Base-by-base conservation (phyloP, 2,888 invertebrate genomes). In the Steinernema carpocapsae region DNA sequence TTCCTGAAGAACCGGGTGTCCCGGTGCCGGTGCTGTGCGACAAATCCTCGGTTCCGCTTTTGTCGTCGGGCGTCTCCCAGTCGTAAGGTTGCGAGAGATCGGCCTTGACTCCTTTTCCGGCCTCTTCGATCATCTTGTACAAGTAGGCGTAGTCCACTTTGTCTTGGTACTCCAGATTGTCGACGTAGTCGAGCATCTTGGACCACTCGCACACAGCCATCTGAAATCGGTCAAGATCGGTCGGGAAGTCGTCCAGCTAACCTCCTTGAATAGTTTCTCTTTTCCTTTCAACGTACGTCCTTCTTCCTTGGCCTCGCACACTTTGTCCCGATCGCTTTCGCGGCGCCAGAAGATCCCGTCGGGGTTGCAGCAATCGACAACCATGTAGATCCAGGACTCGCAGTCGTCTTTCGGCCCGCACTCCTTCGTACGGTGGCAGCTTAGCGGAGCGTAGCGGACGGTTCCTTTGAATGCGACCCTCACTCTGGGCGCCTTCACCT, bases 401-500 rank as follows among this genome's bases (percentile, higher is more conserved):
- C 80, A 81, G 70, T 83, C 82, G 74, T 83, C 83, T 70, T 81
- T 82, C 71, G 74, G 74, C 3, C 80, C 79, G 70, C 78, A 64
- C 71, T 83, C 83, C 22, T 56, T 59, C 45, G 56, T 74, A 4
- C 56, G 42, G 74, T 83, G 83, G 52, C 82, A 81, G 3, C 76
- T 74, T 17, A 83, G 29, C 19, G 83, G 72, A 10, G 83, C 83
- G 74, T 80, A 83, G 12, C 78, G 77, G 24, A 82, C 76, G 10
- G 82, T 83, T 59, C 83, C 83, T 77, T 81, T 52, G 32, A 77
- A 77, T 24, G 32, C 14, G 46, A 75, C 97, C 10, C 96, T 72
- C 22, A 94, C 93, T 2, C 70, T 32, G 14, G 70, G 70, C 37
- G 70, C 24, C n/a, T 42, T 37, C 70, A 70, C 4, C n/a, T 29